Evolutionary conservation across 2,113 vertebrate genomes (phyloP).

Genomic region (Catharus minimus): DNA sequence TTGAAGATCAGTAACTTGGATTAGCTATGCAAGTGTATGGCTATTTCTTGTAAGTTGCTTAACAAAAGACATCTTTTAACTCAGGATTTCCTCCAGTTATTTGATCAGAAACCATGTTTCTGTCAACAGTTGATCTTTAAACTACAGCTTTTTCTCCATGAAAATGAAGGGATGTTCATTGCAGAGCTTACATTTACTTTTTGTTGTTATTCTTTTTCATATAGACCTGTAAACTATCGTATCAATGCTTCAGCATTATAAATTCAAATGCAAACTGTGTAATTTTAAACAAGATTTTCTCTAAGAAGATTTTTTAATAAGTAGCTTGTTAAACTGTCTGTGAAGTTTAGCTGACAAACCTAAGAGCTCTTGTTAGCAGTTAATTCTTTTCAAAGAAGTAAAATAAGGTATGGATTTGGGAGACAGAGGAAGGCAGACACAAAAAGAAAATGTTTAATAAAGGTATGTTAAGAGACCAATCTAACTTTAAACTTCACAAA

Average conservation of each 20-base stretch:
- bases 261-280: conserved; percentile 6
- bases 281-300: conserved; percentile 41
- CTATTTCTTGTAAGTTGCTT: conserved; percentile 37
- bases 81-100: conserved; percentile 9
- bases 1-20: conserved; percentile 38
- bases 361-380: not conserved
- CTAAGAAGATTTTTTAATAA: conserved; percentile 31
- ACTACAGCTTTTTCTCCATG: not conserved
- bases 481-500: not conserved
- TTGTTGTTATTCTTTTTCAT: not conserved
- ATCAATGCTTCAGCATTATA: not conserved
- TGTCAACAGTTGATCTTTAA: not conserved
- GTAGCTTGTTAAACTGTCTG: conserved; percentile 4
- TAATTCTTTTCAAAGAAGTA: conserved; percentile 8
- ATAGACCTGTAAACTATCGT: not conserved
- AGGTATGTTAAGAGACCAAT: not conserved
- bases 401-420: not conserved
- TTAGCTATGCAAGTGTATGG: conserved; percentile 24
- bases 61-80: conserved; percentile 1
- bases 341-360: conserved; percentile 16
- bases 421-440: not conserved
- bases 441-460: not conserved
- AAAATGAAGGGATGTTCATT: not conserved
- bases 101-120: conserved; percentile 12
- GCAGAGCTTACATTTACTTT: not conserved